A percentile compares a stretch with the other conserved stretches of the same genome.
Evolutionary conservation across 2,113 vertebrate genomes (phyloP).

Genomic region (Ardeotis arabs): DNA sequence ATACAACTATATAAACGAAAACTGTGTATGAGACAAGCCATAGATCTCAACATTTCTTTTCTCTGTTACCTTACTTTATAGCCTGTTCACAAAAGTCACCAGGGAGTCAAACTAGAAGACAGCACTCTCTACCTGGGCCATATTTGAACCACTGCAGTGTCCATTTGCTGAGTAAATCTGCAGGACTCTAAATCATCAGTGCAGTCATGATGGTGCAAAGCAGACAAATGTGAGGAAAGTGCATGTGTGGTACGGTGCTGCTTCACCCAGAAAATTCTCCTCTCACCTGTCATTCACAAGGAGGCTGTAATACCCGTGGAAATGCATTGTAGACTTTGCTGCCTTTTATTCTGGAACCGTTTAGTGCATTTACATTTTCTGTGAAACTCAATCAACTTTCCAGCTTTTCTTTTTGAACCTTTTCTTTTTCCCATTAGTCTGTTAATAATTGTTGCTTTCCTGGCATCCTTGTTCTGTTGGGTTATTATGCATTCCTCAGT

Average conservation of each 20-base stretch:
- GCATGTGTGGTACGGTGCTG: accelerated
- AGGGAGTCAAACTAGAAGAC: neutral
- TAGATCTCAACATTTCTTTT: neutral
- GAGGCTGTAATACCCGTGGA: neutral
- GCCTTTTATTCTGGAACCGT: slow-evolving; percentile 40
- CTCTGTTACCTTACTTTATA: neutral
- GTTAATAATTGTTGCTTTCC: slow-evolving; percentile 74
- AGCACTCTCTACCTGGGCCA: accelerated
- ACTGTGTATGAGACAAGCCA: neutral
- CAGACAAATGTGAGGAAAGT: neutral
- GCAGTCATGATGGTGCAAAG: neutral
- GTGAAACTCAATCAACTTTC: slow-evolving; percentile 68
- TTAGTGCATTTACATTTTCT: slow-evolving; percentile 65
- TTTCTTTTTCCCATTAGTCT: slow-evolving; percentile 72
- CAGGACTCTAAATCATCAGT: accelerated
- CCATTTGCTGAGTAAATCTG: neutral
- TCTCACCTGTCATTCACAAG: neutral
- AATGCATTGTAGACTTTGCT: neutral
- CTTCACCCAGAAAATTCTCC: neutral
- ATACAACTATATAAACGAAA: neutral
- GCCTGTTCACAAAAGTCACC: accelerated
- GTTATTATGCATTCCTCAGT: slow-evolving; percentile 81
- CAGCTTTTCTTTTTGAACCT: slow-evolving; percentile 63
- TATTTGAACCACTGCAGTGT: neutral
- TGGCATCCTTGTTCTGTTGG: slow-evolving; percentile 67